Evolutionary conservation across 2,888 invertebrate genomes (phyloP), one percentile per base, ranked within the genome.

Genomic region (Volucella bombylans): DNA sequence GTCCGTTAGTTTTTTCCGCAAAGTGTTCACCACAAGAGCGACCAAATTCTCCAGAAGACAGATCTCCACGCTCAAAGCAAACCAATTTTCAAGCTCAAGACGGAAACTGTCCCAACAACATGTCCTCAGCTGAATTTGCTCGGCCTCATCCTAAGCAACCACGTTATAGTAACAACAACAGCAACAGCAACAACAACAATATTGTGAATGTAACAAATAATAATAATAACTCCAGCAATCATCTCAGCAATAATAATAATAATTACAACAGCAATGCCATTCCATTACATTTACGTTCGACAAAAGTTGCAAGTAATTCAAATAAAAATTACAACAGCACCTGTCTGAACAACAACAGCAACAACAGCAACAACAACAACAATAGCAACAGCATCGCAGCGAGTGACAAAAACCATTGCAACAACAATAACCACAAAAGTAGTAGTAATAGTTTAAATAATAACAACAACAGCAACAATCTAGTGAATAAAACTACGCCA

Each of bases 61-160:
- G 80, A 85, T 80, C 83, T 85, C 85, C 85, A 72, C 85, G 72
- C 76, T 81, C 81, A 12, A 81, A 76, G 59, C 55, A 76, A 62
- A 71, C 82, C 67, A 82, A 71, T 86, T 87, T 86, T 86, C 87
- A 82, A 80, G 85, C 72, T 81, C 86, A 86, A 81, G 80, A 79
- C 52, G 68, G 72, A 72, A 80, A 61, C 80, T 74, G 83, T 69
- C n/a, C 65, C 59, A 73, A 79, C 83, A 82, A 85, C 74, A 88
- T 88, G 88, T 88, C 88, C 72, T 88, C 88, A 45, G 81, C 88
- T 11, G 89, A 89, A 86, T 89, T 89, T 87, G 88, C 88, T 11
- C 86, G 88, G 50, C 89, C 89, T 62, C 89, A 89, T 85, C 89
- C 89, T 43, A 89, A 89, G 67, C 88, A 89, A 65, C 88, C 88